A percentile compares a stretch with the other conserved stretches of the same genome.
phyloP scores from a whole-genome alignment of 2,797 vertebrate genomes.

The Acrossocheilus wenchowensis region DNA sequence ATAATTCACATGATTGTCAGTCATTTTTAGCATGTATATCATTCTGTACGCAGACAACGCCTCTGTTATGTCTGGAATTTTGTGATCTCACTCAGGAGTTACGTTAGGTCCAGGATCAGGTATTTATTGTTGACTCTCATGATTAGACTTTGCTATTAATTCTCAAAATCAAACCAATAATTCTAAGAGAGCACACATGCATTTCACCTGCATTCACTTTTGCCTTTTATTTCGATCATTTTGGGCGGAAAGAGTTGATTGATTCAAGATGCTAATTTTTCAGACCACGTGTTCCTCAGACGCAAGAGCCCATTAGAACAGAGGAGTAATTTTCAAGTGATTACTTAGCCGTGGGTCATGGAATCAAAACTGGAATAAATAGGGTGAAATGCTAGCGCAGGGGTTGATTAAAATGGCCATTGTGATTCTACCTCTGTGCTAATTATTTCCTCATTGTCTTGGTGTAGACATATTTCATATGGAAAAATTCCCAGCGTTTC shows the following conservation, averaged over 20 bases:
- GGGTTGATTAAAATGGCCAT: conserved; percentile 87
- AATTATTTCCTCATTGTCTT: conserved; percentile 88
- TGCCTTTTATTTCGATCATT: conserved; percentile 70
- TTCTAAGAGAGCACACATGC: background rate
- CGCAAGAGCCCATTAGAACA: conserved; percentile 78
- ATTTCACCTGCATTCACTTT: conserved; percentile 29
- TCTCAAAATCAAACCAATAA: background rate
- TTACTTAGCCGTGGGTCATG: conserved; percentile 85
- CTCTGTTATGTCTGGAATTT: conserved; percentile 10
- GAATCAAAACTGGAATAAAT: conserved; percentile 87
- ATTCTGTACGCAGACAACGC: background rate
- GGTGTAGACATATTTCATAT: conserved; percentile 82
- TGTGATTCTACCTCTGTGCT: conserved; percentile 85
- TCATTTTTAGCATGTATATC: background rate
- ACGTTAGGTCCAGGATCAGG: background rate
- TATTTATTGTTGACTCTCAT: conserved; percentile 15
- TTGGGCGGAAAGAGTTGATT: conserved; percentile 71
- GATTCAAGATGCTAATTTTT: conserved; percentile 79
- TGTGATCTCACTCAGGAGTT: background rate
- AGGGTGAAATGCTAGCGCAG: conserved; percentile 84
- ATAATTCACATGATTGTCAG: background rate
- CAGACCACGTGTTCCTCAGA: conserved; percentile 75
- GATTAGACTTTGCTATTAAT: background rate
- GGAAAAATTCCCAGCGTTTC: conserved; percentile 79
- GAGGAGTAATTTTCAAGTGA: conserved; percentile 85